Percentiles rank a stretch among this genome's conserved stretches.
Conservation (phyloP, 2,888 invertebrate genomes). For the Micoletzkya japonica region DNA sequence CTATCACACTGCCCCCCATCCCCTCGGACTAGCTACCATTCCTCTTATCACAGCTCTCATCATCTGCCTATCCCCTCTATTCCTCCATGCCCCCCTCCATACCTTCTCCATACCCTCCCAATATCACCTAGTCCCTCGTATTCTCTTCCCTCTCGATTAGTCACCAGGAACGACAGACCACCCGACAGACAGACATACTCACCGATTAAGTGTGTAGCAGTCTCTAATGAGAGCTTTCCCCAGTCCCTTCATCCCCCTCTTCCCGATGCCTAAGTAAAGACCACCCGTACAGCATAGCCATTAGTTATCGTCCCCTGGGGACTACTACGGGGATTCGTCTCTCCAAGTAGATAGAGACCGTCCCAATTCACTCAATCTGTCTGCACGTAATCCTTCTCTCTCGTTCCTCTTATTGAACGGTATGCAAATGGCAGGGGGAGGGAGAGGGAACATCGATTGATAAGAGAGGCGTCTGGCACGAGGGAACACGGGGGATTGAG, state of each 20-base stretch:
- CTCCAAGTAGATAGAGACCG: too few species aligned
- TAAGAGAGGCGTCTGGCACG: not conserved
- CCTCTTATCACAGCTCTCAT: not conserved
- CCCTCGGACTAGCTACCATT: not conserved
- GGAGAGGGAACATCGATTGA: not conserved
- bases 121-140: not conserved
- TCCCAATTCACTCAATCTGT: too few species aligned
- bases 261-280: too few species aligned
- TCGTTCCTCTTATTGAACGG: not conserved
- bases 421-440: conserved; percentile 28
- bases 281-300: too few species aligned
- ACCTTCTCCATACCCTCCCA: not conserved
- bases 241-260: too few species aligned
- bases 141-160: not conserved
- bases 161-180: too few species aligned
- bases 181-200: too few species aligned
- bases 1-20: not conserved
- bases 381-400: not conserved
- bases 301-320: too few species aligned
- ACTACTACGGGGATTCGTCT: too few species aligned
- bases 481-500: conserved; percentile 1
- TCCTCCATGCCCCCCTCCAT: not conserved
- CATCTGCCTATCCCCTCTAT: not conserved
- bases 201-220: not conserved
- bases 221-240: not conserved